Evolutionary conservation across 2,888 invertebrate species (phyloP), one percentile per base, ranked within the genome.

Genomic region (Stratiomys singularior): DNA sequence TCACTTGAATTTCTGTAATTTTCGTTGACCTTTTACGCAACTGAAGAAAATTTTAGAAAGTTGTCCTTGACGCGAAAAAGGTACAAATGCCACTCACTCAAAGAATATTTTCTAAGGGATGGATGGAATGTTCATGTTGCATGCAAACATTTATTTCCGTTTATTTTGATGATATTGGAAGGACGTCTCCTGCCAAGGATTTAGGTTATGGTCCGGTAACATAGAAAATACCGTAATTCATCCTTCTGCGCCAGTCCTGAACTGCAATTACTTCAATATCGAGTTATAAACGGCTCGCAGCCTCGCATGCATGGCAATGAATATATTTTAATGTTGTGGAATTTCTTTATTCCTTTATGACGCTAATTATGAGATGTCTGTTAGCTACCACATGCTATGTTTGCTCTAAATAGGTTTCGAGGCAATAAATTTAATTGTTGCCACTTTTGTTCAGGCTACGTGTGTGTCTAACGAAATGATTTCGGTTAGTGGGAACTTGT

Each of bases 391-490:
- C 72, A 72, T 72, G 72, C 72, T 72, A 30, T 30, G 72, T 30
- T 72, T 72, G 72, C 72, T 72, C 72, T 72, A 72, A 72, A 56
- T 69, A 69, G 69, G 69, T 69, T 46, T 46, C 23, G 52, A 21
- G 23, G 23, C 27, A 69, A 69, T 72, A 72, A 72, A 72, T 72
- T 72, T 72, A 27, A 72, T 72, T 72, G 72, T 72, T 56, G n/a
- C 30, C 25, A 47, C 47, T 69, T 69, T 69, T 69, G 69, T 69
- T 69, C 44, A 30, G 69, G 25, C 69, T 69, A 47, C 47, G 69
- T 46, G 69, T 47, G 69, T 69, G 69, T 46, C 37, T 37, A 37
- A 25, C 18, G 21, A 66, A 44, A 66, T 37, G 18, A 47, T 66
- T 66, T 66, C 44, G 66, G 37, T 66, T 69, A 69, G 30, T 69